Percentiles rank a stretch among this genome's conserved stretches.
Conservation (phyloP, 2,113 vertebrate species). For the Panurus biarmicus region DNA sequence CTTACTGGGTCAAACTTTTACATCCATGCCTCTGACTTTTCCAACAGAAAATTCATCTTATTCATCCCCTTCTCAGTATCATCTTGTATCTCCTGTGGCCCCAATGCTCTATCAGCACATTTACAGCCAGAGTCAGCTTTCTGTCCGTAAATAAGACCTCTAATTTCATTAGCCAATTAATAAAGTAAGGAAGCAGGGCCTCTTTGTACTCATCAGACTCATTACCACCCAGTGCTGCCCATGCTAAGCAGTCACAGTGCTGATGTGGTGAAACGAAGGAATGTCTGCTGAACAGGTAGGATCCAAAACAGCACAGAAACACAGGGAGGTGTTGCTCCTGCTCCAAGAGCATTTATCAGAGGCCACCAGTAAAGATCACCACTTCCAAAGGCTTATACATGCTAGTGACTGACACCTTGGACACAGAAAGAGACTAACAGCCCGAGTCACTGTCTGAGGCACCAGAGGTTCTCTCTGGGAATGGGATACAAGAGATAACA, state of each 20-base stretch:
- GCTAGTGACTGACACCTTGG: no score
- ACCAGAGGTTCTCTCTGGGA: background rate
- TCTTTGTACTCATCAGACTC: background rate
- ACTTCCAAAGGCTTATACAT: background rate
- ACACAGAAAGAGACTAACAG: fast-evolving
- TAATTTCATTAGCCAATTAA: background rate
- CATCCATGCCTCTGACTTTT: background rate
- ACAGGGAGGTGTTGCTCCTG: background rate
- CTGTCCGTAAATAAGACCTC: background rate
- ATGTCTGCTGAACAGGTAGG: background rate
- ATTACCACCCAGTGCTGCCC: background rate
- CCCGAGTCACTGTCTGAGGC: background rate
- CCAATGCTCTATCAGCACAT: background rate
- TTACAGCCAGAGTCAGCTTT: background rate
- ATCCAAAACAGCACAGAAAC: background rate
- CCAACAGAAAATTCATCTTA: background rate
- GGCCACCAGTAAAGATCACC: fast-evolving
- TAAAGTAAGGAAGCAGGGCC: background rate
- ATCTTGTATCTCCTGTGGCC: background rate
- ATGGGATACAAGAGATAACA: background rate
- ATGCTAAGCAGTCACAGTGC: background rate
- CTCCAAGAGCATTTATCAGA: background rate
- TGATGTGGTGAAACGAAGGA: background rate
- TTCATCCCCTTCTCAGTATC: background rate
- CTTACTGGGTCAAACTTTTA: background rate